Percentiles rank a stretch among this genome's conserved stretches.
phyloP scores from a whole-genome alignment of 2,797 vertebrate genomes.

The Ibycter americanus region DNA sequence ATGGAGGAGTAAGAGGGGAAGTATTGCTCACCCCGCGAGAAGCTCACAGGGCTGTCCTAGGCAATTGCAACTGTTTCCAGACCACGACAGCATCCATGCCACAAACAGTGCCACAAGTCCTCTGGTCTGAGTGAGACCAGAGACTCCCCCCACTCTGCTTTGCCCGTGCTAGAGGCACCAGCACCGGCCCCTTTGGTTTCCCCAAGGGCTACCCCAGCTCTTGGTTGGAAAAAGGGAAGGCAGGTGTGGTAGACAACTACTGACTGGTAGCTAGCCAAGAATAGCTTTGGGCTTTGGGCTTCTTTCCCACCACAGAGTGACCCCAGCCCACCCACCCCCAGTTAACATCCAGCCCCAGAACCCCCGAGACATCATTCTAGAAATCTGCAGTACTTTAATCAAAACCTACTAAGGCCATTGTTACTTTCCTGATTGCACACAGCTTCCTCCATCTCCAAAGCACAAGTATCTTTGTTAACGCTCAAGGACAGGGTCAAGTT shows the following conservation, averaged over 20 bases:
- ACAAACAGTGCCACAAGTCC: neutral
- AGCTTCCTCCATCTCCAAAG: neutral
- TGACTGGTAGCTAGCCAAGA: neutral
- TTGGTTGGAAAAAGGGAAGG: neutral
- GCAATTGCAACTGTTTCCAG: neutral
- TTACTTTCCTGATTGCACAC: neutral
- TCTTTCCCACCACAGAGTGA: neutral
- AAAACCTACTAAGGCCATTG: neutral
- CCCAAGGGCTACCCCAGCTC: neutral
- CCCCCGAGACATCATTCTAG: neutral
- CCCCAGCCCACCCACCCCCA: neutral
- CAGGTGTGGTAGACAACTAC: neutral
- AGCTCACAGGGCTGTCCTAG: neutral
- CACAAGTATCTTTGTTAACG: neutral
- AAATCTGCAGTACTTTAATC: neutral
- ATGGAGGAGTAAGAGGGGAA: neutral
- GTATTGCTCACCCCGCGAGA: neutral
- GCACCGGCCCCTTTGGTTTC: neutral
- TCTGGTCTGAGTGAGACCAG: neutral
- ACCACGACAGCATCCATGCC: fast-evolving
- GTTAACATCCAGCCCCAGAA: neutral
- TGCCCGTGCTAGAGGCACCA: neutral
- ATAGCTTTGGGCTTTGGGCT: neutral
- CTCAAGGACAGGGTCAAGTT: neutral
- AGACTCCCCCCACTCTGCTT: neutral